A percentile compares a stretch with the other conserved stretches of the same genome.
Evolutionary conservation across 2,797 vertebrate species (phyloP).

Genomic region (Onychomys leucogaster): DNA sequence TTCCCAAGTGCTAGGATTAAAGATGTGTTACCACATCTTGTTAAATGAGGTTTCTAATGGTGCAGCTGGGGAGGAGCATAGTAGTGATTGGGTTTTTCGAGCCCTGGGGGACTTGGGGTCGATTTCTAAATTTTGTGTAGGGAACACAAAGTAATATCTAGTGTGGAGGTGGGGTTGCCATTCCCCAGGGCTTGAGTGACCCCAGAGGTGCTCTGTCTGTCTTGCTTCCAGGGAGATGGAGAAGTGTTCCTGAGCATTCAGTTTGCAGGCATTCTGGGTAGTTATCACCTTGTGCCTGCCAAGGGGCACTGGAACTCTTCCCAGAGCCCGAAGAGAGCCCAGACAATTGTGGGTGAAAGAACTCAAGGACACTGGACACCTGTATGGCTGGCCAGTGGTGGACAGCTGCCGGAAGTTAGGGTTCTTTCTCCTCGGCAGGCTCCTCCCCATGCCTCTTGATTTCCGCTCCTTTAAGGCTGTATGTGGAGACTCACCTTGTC

Average conservation of each 20-base stretch:
- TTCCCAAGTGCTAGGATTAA: not conserved
- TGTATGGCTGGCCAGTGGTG: not conserved
- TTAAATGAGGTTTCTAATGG: not conserved
- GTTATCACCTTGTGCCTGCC: not conserved
- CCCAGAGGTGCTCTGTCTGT: not conserved
- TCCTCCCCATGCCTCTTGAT: constrained; percentile 9
- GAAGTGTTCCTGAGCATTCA: too few species aligned
- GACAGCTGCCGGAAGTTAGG: not conserved
- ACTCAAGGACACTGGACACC: not conserved
- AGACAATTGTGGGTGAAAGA: not conserved
- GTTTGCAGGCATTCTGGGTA: not conserved
- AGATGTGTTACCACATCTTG: not conserved
- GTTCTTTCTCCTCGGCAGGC: not conserved
- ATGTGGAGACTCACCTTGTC: constrained; percentile 11
- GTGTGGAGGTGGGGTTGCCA: not conserved
- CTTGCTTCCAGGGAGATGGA: not conserved
- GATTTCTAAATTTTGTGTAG: not conserved
- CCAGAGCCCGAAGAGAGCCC: not conserved
- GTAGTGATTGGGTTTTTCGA: not conserved
- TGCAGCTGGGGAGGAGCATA: not conserved
- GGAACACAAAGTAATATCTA: not conserved
- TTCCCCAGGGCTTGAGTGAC: not conserved
- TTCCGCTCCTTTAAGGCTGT: constrained; percentile 24
- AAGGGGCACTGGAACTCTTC: not conserved
- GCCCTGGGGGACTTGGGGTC: not conserved